phyloP scores from a whole-genome alignment of 2,113 vertebrate genomes.

The Amphiprion percula region DNA sequence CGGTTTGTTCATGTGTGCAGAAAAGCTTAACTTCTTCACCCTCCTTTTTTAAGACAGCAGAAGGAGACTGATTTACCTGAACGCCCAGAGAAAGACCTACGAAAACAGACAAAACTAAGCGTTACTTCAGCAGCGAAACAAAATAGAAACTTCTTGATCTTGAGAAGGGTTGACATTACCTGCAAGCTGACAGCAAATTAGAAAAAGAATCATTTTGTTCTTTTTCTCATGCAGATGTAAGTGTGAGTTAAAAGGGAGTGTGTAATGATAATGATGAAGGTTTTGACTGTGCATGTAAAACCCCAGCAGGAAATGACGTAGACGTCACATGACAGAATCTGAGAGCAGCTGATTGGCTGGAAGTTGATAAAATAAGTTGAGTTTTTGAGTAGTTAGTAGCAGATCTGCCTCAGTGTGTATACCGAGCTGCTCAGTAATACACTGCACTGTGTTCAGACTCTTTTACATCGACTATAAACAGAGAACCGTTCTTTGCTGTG shows the following conservation, averaged over 20 bases:
- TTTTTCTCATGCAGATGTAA: not conserved
- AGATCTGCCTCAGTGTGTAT: conserved; percentile 24
- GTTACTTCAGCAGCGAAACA: not conserved
- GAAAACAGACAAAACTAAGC: not conserved
- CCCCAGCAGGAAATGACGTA: conserved; percentile 25
- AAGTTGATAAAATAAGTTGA: not conserved
- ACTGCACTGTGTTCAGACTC: conserved; percentile 35
- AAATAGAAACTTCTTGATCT: not conserved
- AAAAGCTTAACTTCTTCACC: not conserved
- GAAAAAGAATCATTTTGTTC: not conserved
- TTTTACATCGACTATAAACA: not conserved
- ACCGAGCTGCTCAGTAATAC: conserved; percentile 67
- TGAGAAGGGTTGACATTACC: not conserved
- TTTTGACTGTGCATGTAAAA: not conserved
- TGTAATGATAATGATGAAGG: not conserved
- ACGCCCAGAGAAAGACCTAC: conserved; percentile 25
- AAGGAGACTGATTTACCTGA: conserved; percentile 55
- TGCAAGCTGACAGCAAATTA: conserved; percentile 6
- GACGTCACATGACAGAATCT: conserved; percentile 14
- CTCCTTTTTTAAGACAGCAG: not conserved
- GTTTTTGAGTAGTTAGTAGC: conserved; percentile 1
- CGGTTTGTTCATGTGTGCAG: conserved; percentile 46
- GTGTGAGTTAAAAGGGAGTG: too few relatives aligned
- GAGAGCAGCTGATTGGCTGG: conserved; percentile 2
- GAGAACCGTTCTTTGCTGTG: conserved; percentile 32